A percentile compares a stretch with the other conserved stretches of the same genome.
Conservation (phyloP, 2,797 vertebrate genomes). For the Kryptopterus vitreolus region DNA sequence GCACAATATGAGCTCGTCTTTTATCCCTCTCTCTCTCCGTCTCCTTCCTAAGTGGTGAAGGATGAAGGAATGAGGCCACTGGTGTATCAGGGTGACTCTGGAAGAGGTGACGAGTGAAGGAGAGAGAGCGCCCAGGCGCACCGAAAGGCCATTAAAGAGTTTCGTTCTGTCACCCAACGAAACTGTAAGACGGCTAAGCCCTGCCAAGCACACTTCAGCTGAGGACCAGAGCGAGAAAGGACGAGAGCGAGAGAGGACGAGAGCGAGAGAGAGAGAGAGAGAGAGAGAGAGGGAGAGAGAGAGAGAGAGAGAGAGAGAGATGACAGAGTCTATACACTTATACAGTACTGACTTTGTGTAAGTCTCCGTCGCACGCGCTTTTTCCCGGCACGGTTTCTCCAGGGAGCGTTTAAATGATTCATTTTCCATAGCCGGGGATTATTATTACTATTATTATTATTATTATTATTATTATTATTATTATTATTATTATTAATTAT, state of each 20-base stretch:
- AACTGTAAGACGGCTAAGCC: constrained; percentile 31
- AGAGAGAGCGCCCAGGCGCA: constrained; percentile 34
- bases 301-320: neutral
- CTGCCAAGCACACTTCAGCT: constrained; percentile 39
- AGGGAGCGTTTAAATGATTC: neutral
- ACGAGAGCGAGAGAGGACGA: too few relatives aligned
- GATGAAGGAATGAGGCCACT: constrained; percentile 39
- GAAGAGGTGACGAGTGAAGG: constrained; percentile 17
- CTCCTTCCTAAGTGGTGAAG: constrained; percentile 8
- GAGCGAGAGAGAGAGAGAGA: neutral
- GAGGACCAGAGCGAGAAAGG: constrained; percentile 1
- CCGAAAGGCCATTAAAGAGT: constrained; percentile 54
- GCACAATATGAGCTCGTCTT: neutral
- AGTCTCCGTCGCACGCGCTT: neutral
- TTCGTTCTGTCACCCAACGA: constrained; percentile 46
- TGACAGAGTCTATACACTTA: constrained; percentile 1
- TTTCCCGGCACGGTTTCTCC: neutral
- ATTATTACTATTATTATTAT: neutral
- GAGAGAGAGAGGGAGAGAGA: neutral
- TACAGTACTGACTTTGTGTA: neutral
- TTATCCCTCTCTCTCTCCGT: constrained; percentile 13
- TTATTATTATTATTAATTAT: too few relatives aligned
- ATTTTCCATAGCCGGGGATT: neutral
- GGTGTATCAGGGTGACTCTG: constrained; percentile 42
- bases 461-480: constrained; percentile 1